These are phyloP conservation scores for Platyura marginata DNA, from an alignment of 1,140 invertebrate species.

Conservation along the genomic window DNA sequence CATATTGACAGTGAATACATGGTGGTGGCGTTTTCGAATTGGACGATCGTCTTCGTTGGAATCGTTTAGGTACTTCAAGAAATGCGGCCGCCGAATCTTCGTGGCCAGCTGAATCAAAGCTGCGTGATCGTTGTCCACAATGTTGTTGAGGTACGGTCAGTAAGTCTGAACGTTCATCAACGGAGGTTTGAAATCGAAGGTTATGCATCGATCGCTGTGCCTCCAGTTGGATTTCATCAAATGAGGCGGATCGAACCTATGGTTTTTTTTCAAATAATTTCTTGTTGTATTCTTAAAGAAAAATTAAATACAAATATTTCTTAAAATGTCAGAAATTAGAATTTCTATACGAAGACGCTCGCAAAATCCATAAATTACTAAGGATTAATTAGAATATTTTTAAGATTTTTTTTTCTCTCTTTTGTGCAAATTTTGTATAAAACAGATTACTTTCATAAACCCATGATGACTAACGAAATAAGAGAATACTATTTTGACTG, in stretches of 20 bases:
- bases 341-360: too few species aligned
- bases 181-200: conserved; percentile 22
- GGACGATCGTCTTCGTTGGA: conserved; percentile 35
- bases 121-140: conserved; percentile 45
- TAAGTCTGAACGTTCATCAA: conserved; percentile 24
- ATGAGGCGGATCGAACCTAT: conserved; percentile 55
- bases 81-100: conserved; percentile 41
- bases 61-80: conserved; percentile 43
- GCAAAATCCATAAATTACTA: too few species aligned
- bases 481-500: too few species aligned
- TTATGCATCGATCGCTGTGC: conserved; percentile 33
- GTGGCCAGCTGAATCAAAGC: conserved; percentile 53
- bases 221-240: conserved; percentile 72
- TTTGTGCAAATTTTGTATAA: too few species aligned
- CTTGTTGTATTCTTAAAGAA: too few species aligned
- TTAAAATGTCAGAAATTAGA: too few species aligned
- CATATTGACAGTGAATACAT: conserved; percentile 42
- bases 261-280: too few species aligned
- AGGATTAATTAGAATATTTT: too few species aligned
- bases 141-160: conserved; percentile 44
- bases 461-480: too few species aligned
- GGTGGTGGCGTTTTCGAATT: conserved; percentile 37
- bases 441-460: too few species aligned
- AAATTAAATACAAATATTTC: too few species aligned
- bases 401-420: too few species aligned